phyloP scores from a whole-genome alignment of 37 sponge, comb jelly and placozoan genomes.

The Eunapius fragilis region DNA sequence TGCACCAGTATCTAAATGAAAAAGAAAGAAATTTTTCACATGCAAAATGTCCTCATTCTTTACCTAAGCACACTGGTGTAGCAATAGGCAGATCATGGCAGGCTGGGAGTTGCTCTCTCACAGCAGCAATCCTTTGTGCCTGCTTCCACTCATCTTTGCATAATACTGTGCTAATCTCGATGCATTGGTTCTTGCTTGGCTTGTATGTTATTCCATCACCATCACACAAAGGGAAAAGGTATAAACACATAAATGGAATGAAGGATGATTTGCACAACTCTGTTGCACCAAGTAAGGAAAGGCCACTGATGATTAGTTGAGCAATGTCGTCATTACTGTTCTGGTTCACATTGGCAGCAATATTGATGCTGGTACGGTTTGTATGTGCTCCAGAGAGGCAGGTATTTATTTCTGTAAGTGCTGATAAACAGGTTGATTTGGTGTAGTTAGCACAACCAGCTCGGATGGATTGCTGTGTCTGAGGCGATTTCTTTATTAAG shows the following conservation, averaged over 20 bases:
- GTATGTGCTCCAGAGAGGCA: not conserved
- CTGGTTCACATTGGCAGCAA: not conserved
- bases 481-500: no score
- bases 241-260: constrained; percentile 19
- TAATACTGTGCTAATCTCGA: not conserved
- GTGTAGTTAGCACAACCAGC: not conserved
- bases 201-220: not conserved
- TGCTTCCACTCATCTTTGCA: not conserved
- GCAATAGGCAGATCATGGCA: not conserved
- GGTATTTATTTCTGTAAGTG: not conserved
- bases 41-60: not conserved
- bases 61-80: not conserved
- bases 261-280: not conserved
- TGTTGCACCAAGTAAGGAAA: not conserved
- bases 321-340: not conserved
- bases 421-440: not conserved
- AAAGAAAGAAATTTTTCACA: not conserved
- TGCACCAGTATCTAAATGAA: no score
- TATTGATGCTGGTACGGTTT: not conserved
- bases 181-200: not conserved
- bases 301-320: not conserved
- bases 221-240: constrained; percentile 2
- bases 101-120: not conserved
- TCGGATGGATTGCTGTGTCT: not conserved
- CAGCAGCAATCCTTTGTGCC: not conserved